Conservation (phyloP, 30 jellyfish, hydroid and myxozoan genomes). For the Chrysaora quinquecirrha region DNA sequence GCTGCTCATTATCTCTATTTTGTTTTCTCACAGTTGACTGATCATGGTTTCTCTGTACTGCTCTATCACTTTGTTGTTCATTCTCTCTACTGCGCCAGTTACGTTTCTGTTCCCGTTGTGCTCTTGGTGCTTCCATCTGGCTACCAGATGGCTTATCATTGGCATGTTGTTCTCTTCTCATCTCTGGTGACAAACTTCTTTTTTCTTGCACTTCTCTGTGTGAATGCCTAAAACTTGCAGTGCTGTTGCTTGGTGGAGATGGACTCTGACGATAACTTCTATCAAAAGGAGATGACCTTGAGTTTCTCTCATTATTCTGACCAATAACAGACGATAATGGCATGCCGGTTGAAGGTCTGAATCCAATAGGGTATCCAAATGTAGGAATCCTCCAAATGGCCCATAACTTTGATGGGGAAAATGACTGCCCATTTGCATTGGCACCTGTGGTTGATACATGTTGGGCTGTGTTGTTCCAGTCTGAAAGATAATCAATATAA, state of each 20-base stretch:
- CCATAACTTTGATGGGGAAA: constrained; percentile 78
- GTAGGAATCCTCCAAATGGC: constrained; percentile 94
- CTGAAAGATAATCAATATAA: constrained; percentile 32
- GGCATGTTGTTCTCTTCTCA: neutral
- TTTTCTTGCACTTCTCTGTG: constrained; percentile 36
- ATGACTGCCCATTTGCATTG: constrained; percentile 61
- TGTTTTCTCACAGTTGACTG: constrained; percentile 30
- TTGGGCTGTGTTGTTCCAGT: constrained; percentile 85
- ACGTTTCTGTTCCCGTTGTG: constrained; percentile 48
- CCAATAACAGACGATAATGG: constrained; percentile 71
- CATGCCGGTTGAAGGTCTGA: constrained; percentile 62
- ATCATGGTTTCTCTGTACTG: constrained; percentile 12
- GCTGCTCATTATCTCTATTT: constrained; percentile 53
- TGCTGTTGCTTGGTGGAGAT: constrained; percentile 62
- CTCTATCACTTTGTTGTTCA: constrained; percentile 34
- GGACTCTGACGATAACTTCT: constrained; percentile 53
- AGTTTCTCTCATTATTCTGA: constrained; percentile 33
- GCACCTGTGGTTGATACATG: constrained; percentile 73
- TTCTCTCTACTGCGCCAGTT: constrained; percentile 34
- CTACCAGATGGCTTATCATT: constrained; percentile 1
- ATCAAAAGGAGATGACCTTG: constrained; percentile 68
- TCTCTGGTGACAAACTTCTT: constrained; percentile 54
- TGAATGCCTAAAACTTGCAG: constrained; percentile 27
- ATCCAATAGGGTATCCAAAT: constrained; percentile 80
- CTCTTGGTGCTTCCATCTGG: constrained; percentile 36